These are phyloP conservation scores for Caenorhabditis afra DNA, from an alignment of 2,888 invertebrate genomes.

Conservation along the genomic window DNA sequence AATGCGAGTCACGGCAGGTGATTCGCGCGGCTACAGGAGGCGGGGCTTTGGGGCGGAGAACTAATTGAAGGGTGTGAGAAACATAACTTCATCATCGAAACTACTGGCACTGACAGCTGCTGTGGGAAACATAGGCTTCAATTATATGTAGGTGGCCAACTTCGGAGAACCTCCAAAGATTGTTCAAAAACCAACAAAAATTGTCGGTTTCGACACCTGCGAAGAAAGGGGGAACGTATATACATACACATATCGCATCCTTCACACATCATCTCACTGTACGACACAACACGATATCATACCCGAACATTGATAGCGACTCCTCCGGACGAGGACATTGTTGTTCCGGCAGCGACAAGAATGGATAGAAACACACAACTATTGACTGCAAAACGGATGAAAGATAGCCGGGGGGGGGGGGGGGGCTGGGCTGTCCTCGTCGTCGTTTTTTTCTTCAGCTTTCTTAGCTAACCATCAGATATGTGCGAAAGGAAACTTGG, in stretches of 20 bases:
- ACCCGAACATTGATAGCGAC: slow-evolving; percentile 60
- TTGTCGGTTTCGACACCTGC: slow-evolving; percentile 12
- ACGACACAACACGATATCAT: slow-evolving; percentile 44
- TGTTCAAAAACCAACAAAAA: slow-evolving; percentile 16
- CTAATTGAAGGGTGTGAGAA: slow-evolving; percentile 54
- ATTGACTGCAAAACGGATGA: slow-evolving; percentile 40
- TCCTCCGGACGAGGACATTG: slow-evolving; percentile 52
- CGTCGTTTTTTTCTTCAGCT: slow-evolving; percentile 17
- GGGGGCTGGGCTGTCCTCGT: neutral
- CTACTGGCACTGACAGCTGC: slow-evolving; percentile 22
- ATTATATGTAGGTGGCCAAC: slow-evolving; percentile 15
- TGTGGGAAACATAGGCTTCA: slow-evolving; percentile 9
- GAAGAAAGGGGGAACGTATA: slow-evolving; percentile 11
- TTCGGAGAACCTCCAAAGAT: slow-evolving; percentile 42
- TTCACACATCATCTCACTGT: slow-evolving; percentile 40
- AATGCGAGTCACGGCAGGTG: slow-evolving; percentile 31
- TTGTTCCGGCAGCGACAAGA: slow-evolving; percentile 29
- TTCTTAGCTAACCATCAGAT: slow-evolving; percentile 39
- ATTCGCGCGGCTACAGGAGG: slow-evolving; percentile 29
- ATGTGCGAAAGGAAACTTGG: slow-evolving; percentile 40
- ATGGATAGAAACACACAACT: slow-evolving; percentile 37
- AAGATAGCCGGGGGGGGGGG: slow-evolving; percentile 37
- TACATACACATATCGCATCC: slow-evolving; percentile 10
- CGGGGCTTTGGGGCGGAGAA: slow-evolving; percentile 22
- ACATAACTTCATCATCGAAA: slow-evolving; percentile 26